Evolutionary conservation across 2,888 invertebrate species (phyloP), one percentile per base, ranked within the genome.

Genomic region (Spilosoma lubricipeda): DNA sequence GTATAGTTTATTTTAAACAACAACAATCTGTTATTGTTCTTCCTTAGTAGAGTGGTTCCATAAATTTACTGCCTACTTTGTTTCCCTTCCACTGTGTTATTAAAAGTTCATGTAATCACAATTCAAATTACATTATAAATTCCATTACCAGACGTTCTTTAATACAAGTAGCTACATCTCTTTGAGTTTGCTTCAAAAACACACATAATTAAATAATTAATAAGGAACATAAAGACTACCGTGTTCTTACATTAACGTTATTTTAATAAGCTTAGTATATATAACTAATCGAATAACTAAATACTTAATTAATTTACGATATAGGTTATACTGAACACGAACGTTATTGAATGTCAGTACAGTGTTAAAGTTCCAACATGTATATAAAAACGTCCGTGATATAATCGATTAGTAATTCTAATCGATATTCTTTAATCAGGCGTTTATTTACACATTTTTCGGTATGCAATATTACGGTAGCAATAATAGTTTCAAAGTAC

Each of bases 251-350:
- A 64, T 63, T 71, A 45, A 63, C 48, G 70, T 76, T 70, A 72
- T 75, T 79, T 79, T 83, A 81, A 83, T 85, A 81, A 70, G 39
- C 59, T 69, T 66, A 33, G 42, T 63, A 64, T n/a, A 69, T 48
- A n/a, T 15, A 27, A 73, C 70, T 48, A 48, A 73, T 13, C 15
- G 36, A 30, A 71, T 70, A 73, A 18, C 39, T 68, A 71, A 59
- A 65, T 70, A 71, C 72, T 81, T 79, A 71, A 74, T 79, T 81
- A 70, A 73, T 77, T 74, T 74, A 74, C 59, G 69, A 27, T 74
- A 83, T 75, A 59, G 9, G 59, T 59, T 66, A 82, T 76, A 71
- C 78, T 73, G 73, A 83, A 83, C 80, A 88, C 85, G 85, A 87
- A 80, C 83, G 80, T 73, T 73, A 68, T 79, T 77, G 77, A 81